phyloP scores from a whole-genome alignment of 2,888 invertebrate genomes.

The Acrobasis repandana region DNA sequence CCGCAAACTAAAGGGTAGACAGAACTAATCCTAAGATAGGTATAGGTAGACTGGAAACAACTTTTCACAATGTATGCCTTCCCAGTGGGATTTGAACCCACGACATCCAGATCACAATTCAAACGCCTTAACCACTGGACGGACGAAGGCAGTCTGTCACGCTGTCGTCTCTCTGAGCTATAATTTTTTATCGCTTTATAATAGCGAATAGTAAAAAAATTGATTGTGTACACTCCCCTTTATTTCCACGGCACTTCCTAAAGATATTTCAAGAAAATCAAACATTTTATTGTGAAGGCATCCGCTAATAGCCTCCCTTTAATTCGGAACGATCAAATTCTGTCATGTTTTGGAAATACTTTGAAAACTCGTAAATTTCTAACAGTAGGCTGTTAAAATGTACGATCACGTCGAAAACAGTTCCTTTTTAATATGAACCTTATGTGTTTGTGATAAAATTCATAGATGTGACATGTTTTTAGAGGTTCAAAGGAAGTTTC shows the following conservation, averaged over 20 bases:
- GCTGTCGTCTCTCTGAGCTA: no score
- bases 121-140: no score
- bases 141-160: no score
- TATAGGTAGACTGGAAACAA: no score
- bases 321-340: conserved; percentile 47
- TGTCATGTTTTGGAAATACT: conserved; percentile 54
- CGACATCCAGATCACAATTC: no score
- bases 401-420: neutral
- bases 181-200: no score
- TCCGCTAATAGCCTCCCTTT: conserved; percentile 47
- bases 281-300: conserved; percentile 48
- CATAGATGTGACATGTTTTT: neutral
- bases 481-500: neutral
- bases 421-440: neutral
- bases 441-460: neutral
- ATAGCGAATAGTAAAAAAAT: no score
- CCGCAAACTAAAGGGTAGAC: no score
- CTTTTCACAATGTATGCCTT: no score
- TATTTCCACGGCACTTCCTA: neutral
- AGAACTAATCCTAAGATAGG: no score
- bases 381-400: conserved; percentile 2
- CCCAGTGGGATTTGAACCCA: no score
- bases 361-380: conserved; percentile 43
- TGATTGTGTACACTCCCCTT: neutral
- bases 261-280: conserved; percentile 33